A percentile compares a stretch with the other conserved stretches of the same genome.
Conservation (phyloP, 2,797 vertebrate species). For the Ptychobarbus kaznakovi region DNA sequence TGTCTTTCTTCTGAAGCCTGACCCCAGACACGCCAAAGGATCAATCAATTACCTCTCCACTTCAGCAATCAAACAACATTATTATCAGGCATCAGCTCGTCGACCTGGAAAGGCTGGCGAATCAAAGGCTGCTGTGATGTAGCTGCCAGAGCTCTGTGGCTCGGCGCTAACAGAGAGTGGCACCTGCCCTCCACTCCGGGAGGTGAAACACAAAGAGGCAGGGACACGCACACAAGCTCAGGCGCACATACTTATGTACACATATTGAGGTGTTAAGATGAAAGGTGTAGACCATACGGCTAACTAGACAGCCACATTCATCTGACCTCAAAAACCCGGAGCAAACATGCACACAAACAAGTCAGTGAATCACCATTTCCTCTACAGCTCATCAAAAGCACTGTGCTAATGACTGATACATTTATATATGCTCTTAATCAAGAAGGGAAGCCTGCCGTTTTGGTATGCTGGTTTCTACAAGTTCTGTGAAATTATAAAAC, state of each 20-base stretch:
- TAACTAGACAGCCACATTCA: constrained; percentile 32
- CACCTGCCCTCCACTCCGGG: constrained; percentile 76
- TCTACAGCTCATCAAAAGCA: constrained; percentile 2
- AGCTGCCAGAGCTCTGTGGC: constrained; percentile 76
- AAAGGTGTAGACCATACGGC: constrained; percentile 26
- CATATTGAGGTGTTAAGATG: constrained; percentile 34
- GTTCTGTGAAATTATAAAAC: not conserved
- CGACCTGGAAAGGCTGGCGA: constrained; percentile 88
- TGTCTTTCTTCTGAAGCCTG: constrained; percentile 62
- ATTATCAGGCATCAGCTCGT: constrained; percentile 83
- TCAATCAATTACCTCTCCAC: constrained; percentile 84
- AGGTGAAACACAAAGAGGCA: constrained; percentile 48
- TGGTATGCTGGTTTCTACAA: not conserved
- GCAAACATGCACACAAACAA: constrained; percentile 12
- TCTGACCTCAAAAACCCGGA: constrained; percentile 10
- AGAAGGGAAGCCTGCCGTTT: not conserved
- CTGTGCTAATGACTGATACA: constrained; percentile 10
- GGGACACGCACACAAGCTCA: constrained; percentile 6
- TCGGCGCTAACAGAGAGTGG: constrained; percentile 81
- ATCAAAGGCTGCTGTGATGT: constrained; percentile 79
- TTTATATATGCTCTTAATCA: not conserved
- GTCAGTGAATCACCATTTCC: not conserved
- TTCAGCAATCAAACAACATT: constrained; percentile 86
- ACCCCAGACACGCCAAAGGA: constrained; percentile 76
- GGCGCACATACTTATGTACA: constrained; percentile 12